Evolutionary conservation across 2,797 vertebrate species (phyloP).

Genomic region (Crenuchus spilurus): DNA sequence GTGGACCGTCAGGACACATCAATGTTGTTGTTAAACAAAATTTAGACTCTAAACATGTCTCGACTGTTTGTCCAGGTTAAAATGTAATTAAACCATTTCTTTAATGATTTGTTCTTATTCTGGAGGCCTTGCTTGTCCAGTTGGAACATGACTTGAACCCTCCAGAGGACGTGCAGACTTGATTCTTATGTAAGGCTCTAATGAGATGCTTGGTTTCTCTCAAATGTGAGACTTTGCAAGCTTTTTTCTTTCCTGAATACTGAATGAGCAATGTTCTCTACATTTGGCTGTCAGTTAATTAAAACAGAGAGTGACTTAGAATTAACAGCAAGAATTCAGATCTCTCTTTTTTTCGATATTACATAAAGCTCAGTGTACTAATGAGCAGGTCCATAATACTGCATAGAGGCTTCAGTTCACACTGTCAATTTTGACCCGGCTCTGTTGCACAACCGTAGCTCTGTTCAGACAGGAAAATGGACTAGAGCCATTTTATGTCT

Average conservation of each 20-base stretch:
- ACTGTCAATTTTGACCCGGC: background rate
- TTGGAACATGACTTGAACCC: constrained; percentile 28
- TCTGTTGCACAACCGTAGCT: background rate
- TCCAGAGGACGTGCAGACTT: background rate
- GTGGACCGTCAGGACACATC: no score
- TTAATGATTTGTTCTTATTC: no score
- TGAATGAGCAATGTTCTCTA: constrained; percentile 10
- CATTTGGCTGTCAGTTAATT: constrained; percentile 8
- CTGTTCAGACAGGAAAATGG: background rate
- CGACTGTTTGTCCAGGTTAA: no score
- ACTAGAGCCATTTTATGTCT: background rate
- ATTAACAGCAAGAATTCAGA: background rate
- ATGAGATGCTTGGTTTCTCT: constrained; percentile 5
- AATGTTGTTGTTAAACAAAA: no score
- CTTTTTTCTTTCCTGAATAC: constrained; percentile 11
- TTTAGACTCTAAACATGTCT: no score
- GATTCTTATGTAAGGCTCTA: constrained; percentile 11
- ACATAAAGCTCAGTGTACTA: background rate
- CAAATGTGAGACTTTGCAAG: constrained; percentile 9
- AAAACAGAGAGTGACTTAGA: constrained; percentile 8
- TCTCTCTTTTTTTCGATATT: background rate
- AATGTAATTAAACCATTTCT: no score
- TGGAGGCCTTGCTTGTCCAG: no score
- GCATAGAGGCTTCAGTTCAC: background rate
- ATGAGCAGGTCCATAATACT: constrained; percentile 6